Conservation (phyloP, 2,888 invertebrate species). For the Drosophila rubida region DNA sequence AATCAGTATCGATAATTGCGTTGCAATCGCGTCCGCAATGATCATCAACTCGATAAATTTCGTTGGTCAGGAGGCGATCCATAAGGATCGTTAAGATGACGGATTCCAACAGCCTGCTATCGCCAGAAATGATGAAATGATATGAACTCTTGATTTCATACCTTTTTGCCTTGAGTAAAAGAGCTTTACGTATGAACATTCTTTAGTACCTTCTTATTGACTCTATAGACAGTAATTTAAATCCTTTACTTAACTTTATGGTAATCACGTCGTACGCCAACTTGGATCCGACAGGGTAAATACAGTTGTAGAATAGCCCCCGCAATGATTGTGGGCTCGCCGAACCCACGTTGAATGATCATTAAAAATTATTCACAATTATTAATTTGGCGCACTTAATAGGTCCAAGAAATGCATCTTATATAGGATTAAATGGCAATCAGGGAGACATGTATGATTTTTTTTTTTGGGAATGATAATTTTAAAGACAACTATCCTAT, state of each 20-base stretch:
- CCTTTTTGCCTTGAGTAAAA: slow-evolving; percentile 87
- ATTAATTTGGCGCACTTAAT: too few species aligned
- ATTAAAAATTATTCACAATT: background rate
- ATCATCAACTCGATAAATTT: slow-evolving; percentile 83
- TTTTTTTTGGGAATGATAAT: too few species aligned
- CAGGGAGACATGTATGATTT: too few species aligned
- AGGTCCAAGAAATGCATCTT: too few species aligned
- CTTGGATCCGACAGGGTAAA: slow-evolving; percentile 90
- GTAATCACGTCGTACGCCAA: slow-evolving; percentile 90
- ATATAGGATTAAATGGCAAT: too few species aligned
- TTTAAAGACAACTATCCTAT: too few species aligned
- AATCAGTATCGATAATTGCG: slow-evolving; percentile 92
- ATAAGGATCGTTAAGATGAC: slow-evolving; percentile 87
- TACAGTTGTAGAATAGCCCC: slow-evolving; percentile 89
- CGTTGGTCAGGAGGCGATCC: slow-evolving; percentile 88
- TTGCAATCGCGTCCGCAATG: slow-evolving; percentile 89
- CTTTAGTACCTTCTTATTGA: too few species aligned
- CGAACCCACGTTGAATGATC: slow-evolving; percentile 86
- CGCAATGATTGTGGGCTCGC: slow-evolving; percentile 90
- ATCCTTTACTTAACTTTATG: background rate
- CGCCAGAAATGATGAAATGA: slow-evolving; percentile 89
- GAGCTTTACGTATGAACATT: too few species aligned
- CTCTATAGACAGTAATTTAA: too few species aligned
- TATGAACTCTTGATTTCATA: slow-evolving; percentile 54
- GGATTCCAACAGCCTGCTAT: slow-evolving; percentile 91